Evolutionary conservation across 1,140 invertebrate genomes (phyloP).

Genomic region (Euglossa dilemma): DNA sequence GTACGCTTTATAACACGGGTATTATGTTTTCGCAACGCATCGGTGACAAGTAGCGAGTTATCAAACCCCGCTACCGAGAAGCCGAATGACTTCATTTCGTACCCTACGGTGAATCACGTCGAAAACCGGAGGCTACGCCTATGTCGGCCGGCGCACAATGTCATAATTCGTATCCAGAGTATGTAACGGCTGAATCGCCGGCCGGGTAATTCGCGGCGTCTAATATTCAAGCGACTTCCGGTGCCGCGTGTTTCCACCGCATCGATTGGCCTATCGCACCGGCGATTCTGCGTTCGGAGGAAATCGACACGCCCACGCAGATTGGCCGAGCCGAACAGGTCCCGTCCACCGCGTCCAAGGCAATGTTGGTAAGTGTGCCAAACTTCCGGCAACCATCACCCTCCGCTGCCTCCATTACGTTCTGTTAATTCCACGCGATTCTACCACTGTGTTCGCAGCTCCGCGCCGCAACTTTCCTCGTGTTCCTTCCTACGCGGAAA

Average conservation of each 20-base stretch:
- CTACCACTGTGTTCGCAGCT: neutral
- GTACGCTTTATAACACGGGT: no score
- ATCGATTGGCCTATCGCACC: neutral
- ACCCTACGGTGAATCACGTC: neutral
- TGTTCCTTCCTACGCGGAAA: no score
- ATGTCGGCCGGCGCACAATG: neutral
- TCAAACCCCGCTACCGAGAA: neutral
- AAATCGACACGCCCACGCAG: constrained; percentile 62
- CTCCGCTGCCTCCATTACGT: constrained; percentile 36
- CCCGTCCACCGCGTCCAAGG: constrained; percentile 33
- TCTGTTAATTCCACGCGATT: constrained; percentile 40
- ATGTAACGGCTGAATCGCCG: neutral
- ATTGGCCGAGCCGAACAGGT: constrained; percentile 46
- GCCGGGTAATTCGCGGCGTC: neutral
- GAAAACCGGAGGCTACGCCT: neutral
- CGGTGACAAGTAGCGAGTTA: no score
- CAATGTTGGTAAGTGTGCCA: constrained; percentile 59
- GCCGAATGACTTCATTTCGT: no score
- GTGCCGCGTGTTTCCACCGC: neutral
- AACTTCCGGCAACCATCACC: constrained; percentile 62
- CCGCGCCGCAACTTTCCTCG: no score
- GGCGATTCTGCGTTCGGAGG: constrained; percentile 19
- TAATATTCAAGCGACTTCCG: constrained; percentile 16
- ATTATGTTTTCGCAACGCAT: no score
- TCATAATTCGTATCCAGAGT: neutral